Evolutionary conservation across 2,888 invertebrate species (phyloP).

Genomic region (Amphipoea oculea): DNA sequence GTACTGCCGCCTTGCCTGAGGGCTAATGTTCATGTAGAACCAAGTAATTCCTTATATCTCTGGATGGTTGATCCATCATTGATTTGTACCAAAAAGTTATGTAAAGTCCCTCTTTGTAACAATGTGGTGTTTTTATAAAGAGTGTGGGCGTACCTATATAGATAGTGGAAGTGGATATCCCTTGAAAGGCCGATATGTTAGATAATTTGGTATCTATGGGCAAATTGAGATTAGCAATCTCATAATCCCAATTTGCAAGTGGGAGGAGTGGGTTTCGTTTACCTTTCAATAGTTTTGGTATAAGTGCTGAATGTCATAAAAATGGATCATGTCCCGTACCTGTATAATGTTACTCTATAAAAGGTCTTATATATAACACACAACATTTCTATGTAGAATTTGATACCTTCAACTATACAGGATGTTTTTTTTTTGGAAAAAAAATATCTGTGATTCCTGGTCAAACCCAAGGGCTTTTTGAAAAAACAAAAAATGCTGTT

Average conservation of each 20-base stretch:
- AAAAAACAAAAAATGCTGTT: not conserved
- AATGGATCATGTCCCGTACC: not conserved
- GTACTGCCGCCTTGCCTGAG: not conserved
- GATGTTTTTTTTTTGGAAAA: not conserved
- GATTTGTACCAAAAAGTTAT: not conserved
- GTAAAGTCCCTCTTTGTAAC: not conserved
- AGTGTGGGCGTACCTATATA: constrained; percentile 22
- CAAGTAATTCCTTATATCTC: not conserved
- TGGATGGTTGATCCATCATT: not conserved
- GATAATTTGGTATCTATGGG: constrained; percentile 27
- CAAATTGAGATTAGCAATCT: constrained; percentile 41
- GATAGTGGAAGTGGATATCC: not conserved
- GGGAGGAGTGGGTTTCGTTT: constrained; percentile 9
- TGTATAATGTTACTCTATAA: not conserved
- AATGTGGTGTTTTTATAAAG: not conserved
- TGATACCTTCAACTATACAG: not conserved
- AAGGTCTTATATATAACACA: not conserved
- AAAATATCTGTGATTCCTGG: not conserved
- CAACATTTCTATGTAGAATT: not conserved
- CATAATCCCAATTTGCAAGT: constrained; percentile 32
- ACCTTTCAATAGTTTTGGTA: not conserved
- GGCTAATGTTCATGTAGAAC: too few relatives aligned
- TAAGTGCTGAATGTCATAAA: not conserved
- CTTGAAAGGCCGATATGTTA: constrained; percentile 13
- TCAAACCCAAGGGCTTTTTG: too few relatives aligned